Base-by-base conservation (phyloP, 1,140 invertebrate species). In the Calliphora vicina region DNA sequence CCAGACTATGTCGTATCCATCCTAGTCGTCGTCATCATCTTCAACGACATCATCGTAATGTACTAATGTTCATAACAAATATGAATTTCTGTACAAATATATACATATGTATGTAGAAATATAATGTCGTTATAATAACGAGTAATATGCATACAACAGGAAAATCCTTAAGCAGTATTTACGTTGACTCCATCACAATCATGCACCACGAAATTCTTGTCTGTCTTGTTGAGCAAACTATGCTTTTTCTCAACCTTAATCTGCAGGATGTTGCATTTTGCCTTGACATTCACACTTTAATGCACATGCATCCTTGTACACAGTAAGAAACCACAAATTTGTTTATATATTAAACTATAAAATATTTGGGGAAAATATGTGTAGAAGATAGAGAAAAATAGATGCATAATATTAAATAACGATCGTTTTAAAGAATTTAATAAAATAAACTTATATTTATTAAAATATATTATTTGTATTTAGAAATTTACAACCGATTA, bases 81-180 rank as follows among this genome's bases (percentile, higher is more conserved):
- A 78, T 78, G 74, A 78, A 25, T 78, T 78, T 78, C 74, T 78
- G 42, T 78, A 78, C 35, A 78, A 78, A 78, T 78, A 78, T 78
- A 35, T 35, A 35, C n/a, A n/a, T n/a, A n/a, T n/a, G n/a, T n/a
- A n/a, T n/a, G 74, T 23, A 20, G 35, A 78, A 45, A 43, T 78
- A 45, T 78, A 45, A 78, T 78, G 74, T 78, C 74, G 74, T 78
- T 20, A 78, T 78, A 43, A 67, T 67, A 67, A 67, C 61, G 61
- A 67, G 20, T 67, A 67, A 78, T 78, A 78, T 78, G 35, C 74
- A 78, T 43, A 43, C 74, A 45, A 78, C 74, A 78, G 27, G n/a
- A 78, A 78, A 78, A 78, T 78, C 35, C 74, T 78, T 78, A 43
- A 78, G 35, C n/a, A 13, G 3, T 78, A 43, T 78, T 78, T 78